phyloP scores from a whole-genome alignment of 2,888 invertebrate genomes.

The Trachelus iudaicus region DNA sequence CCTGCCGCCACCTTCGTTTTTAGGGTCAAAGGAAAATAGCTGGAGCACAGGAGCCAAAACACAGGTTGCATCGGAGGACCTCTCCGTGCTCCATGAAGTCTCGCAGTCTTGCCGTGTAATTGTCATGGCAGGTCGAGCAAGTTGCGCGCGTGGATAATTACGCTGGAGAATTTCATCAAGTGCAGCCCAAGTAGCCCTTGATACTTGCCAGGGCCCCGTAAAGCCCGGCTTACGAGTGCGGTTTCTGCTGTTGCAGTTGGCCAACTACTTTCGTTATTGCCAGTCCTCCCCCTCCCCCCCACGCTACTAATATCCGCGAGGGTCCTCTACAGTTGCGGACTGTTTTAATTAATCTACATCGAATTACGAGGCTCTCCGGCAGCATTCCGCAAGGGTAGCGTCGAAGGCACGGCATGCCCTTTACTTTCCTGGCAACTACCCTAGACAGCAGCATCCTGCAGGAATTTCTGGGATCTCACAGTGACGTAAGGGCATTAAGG shows the following conservation, averaged over 20 bases:
- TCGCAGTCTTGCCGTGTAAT: not conserved
- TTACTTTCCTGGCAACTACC: not conserved
- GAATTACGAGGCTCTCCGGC: constrained; percentile 31
- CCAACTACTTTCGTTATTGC: constrained; percentile 9
- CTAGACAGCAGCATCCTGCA: not conserved
- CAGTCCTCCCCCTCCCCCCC: too few species aligned
- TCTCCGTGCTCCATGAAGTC: not conserved
- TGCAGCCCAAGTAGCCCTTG: constrained; percentile 44
- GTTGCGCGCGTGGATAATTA: constrained; percentile 40
- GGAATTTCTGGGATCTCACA: not conserved
- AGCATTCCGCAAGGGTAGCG: not conserved
- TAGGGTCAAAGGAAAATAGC: not conserved
- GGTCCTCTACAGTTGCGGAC: constrained; percentile 35
- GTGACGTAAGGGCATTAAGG: not conserved
- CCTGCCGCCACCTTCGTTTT: not conserved
- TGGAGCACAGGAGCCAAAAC: not conserved
- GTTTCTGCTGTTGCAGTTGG: constrained; percentile 10
- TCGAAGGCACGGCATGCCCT: not conserved
- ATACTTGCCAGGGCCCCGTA: constrained; percentile 45
- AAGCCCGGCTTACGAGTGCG: constrained; percentile 39
- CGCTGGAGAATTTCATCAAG: constrained; percentile 45
- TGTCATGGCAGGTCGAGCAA: not conserved
- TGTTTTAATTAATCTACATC: constrained; percentile 54
- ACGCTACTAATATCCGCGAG: constrained; percentile 21
- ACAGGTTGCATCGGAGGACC: not conserved